phyloP scores from a whole-genome alignment of 1,140 invertebrate species.

The Aphidius ervi region DNA sequence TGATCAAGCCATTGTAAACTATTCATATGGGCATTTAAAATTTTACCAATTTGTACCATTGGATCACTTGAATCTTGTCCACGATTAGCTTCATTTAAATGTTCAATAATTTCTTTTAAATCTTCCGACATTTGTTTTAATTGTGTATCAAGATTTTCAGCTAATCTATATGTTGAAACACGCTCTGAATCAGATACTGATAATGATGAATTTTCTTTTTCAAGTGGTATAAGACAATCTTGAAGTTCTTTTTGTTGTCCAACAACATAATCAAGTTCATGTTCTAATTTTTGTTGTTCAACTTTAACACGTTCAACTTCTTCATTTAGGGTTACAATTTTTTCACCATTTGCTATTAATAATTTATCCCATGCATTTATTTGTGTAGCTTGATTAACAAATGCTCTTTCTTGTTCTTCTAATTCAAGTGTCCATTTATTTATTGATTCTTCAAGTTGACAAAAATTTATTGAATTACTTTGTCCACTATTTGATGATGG shows the following conservation, averaged over 20 bases:
- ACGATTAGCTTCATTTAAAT: constrained; percentile 84
- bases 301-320: constrained; percentile 81
- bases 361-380: constrained; percentile 92
- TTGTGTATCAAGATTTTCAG: constrained; percentile 89
- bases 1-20: constrained; percentile 90
- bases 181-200: constrained; percentile 79
- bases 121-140: constrained; percentile 92
- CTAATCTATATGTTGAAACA: constrained; percentile 79
- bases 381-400: constrained; percentile 90
- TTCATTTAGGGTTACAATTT: constrained; percentile 82
- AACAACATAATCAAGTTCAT: constrained; percentile 89
- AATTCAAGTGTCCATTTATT: constrained; percentile 95
- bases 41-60: constrained; percentile 86
- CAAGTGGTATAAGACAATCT: constrained; percentile 78
- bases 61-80: constrained; percentile 82
- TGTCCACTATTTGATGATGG: constrained; percentile 46
- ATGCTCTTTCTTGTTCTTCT: constrained; percentile 89
- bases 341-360: constrained; percentile 86
- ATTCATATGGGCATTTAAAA: constrained; percentile 94
- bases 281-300: constrained; percentile 85
- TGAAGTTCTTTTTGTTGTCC: constrained; percentile 90
- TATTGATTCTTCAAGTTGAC: constrained; percentile 86
- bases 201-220: constrained; percentile 71
- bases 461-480: constrained; percentile 69
- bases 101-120: constrained; percentile 91